Conservation (phyloP, 2,888 invertebrate genomes). For the Leuctra nigra region DNA sequence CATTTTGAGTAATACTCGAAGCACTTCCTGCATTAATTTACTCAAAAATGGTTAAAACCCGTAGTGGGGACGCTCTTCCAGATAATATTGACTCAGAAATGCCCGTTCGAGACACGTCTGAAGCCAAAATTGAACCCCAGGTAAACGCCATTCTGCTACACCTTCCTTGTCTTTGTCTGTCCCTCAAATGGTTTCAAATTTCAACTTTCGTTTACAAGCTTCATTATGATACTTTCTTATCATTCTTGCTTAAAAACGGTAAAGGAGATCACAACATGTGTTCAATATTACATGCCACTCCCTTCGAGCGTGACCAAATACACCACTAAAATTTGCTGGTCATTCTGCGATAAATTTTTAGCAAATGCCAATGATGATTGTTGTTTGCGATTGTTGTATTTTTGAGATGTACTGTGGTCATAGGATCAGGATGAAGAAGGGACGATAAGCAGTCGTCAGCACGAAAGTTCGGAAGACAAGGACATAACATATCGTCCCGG, state of each 20-base stretch:
- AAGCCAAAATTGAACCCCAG: constrained; percentile 17
- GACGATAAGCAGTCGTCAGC: constrained; percentile 6
- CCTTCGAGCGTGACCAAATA: no score
- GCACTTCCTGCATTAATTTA: no score
- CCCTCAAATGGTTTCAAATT: neutral
- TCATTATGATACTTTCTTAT: no score
- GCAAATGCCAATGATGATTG: no score
- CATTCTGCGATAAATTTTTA: no score
- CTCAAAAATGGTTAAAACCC: constrained; percentile 30
- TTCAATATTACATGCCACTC: neutral
- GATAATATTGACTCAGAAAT: constrained; percentile 24
- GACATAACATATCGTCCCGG: constrained; percentile 6
- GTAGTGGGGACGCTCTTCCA: constrained; percentile 22
- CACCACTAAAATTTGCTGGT: no score
- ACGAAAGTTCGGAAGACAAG: constrained; percentile 14
- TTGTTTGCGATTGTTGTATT: no score
- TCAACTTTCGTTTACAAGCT: no score
- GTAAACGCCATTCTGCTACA: neutral
- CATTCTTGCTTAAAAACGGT: no score
- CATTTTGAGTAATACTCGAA: constrained; percentile 17
- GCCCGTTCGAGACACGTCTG: constrained; percentile 25
- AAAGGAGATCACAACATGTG: neutral
- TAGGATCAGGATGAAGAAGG: constrained; percentile 4
- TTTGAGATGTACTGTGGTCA: no score
- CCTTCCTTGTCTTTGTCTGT: neutral